phyloP scores from a whole-genome alignment of 2,888 invertebrate species.

The Drosophila fungiperda region DNA sequence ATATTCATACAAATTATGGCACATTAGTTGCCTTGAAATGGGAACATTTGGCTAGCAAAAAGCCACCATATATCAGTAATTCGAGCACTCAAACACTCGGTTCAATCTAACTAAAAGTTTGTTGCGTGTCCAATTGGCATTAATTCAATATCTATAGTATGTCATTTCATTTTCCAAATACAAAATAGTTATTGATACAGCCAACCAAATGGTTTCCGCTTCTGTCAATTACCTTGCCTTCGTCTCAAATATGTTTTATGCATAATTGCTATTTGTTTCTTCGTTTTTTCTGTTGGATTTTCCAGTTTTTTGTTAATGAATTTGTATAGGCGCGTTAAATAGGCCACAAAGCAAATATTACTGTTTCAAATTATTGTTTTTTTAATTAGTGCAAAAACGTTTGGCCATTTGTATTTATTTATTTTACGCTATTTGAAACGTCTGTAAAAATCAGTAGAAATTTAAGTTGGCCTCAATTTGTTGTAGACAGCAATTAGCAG shows the following conservation, averaged over 20 bases:
- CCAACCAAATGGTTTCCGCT: slow-evolving; percentile 41
- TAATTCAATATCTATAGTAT: slow-evolving; percentile 47
- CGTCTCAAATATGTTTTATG: slow-evolving; percentile 25
- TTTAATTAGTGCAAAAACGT: not conserved
- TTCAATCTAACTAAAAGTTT: slow-evolving; percentile 73
- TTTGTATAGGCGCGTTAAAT: slow-evolving; percentile 33
- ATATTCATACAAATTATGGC: not conserved
- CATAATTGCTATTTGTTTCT: slow-evolving; percentile 27
- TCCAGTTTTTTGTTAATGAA: slow-evolving; percentile 41
- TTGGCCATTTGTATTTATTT: not conserved
- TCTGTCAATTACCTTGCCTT: slow-evolving; percentile 45
- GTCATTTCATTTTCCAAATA: slow-evolving; percentile 68
- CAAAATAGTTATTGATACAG: slow-evolving; percentile 69
- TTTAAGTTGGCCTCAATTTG: not conserved
- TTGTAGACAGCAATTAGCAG: not conserved
- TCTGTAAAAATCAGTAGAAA: not conserved
- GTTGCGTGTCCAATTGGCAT: slow-evolving; percentile 70
- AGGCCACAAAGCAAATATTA: slow-evolving; percentile 36
- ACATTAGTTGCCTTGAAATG: slow-evolving; percentile 15
- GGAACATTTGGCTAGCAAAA: slow-evolving; percentile 13
- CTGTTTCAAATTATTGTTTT: slow-evolving; percentile 11
- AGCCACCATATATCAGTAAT: slow-evolving; percentile 17
- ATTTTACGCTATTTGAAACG: not conserved
- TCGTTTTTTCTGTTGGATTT: not conserved
- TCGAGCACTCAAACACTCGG: slow-evolving; percentile 16